These are phyloP conservation scores for Cheumatopsyche charites DNA, from an alignment of 1,140 invertebrate species.

Conservation along the genomic window DNA sequence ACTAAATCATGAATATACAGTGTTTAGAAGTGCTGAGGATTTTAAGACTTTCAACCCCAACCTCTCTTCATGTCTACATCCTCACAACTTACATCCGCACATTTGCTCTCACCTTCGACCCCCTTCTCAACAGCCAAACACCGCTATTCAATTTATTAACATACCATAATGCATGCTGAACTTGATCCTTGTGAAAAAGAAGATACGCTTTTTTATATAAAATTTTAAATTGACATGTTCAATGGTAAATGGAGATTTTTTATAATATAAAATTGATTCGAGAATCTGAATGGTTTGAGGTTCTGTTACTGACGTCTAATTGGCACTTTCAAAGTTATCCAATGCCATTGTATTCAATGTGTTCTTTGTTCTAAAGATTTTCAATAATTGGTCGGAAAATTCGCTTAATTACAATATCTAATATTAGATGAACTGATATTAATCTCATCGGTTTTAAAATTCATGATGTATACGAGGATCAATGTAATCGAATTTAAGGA, in stretches of 20 bases:
- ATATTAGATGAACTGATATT: too few species aligned
- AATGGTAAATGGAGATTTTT: too few species aligned
- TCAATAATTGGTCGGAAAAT: conserved; percentile 34
- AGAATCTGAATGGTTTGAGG: conserved; percentile 1
- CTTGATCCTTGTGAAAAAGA: too few species aligned
- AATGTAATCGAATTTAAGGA: too few species aligned
- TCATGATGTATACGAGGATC: too few species aligned
- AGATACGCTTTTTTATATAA: too few species aligned
- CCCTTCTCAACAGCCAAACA: not conserved
- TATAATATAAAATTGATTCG: too few species aligned
- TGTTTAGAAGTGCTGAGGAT: conserved; percentile 35
- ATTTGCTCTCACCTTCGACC: not conserved
- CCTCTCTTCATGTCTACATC: too few species aligned
- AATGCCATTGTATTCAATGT: conserved; percentile 41
- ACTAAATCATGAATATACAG: conserved; percentile 45
- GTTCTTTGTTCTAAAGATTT: conserved; percentile 40
- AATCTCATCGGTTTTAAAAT: too few species aligned
- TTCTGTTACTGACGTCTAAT: conserved; percentile 45
- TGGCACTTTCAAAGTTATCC: conserved; percentile 44
- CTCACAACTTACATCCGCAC: not conserved
- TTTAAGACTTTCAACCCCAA: conserved; percentile 10
- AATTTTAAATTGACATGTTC: too few species aligned
- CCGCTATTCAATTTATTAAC: not conserved
- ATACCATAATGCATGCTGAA: too few species aligned
- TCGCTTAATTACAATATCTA: not conserved